Evolutionary conservation across 2,797 vertebrate species (phyloP).

Genomic region (Perodicticus potto): DNA sequence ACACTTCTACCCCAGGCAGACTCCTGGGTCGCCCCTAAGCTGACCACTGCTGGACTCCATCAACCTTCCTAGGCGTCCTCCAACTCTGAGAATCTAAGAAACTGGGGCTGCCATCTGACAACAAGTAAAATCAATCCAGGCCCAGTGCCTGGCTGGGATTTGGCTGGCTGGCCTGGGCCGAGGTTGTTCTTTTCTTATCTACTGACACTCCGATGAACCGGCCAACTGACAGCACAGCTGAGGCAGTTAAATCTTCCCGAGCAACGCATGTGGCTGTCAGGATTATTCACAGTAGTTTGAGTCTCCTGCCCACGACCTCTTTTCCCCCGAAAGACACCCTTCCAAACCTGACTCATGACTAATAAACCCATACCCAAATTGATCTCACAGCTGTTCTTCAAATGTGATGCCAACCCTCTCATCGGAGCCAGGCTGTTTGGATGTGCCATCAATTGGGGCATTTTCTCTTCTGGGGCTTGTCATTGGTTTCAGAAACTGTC

Average conservation of each 20-base stretch:
- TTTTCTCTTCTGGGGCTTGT: slow-evolving; percentile 53
- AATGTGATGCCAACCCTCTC: slow-evolving; percentile 13
- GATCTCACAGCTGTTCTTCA: slow-evolving; percentile 71
- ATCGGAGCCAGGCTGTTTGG: slow-evolving; percentile 30
- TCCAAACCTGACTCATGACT: slow-evolving; percentile 52
- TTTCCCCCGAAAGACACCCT: slow-evolving; percentile 61
- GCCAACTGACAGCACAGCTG: slow-evolving; percentile 55
- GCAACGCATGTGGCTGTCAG: background rate
- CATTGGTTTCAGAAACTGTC: slow-evolving; percentile 37
- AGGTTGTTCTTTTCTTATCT: background rate
- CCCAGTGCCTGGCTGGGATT: accelerated
- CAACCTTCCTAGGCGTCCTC: background rate
- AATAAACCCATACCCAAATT: slow-evolving; percentile 61
- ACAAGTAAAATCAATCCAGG: background rate
- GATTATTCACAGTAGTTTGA: slow-evolving; percentile 9
- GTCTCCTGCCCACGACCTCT: slow-evolving; percentile 30
- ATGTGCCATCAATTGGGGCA: background rate
- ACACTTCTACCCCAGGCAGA: background rate
- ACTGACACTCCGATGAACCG: background rate
- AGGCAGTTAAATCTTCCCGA: slow-evolving; percentile 29
- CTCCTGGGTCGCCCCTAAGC: background rate
- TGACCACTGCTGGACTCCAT: background rate
- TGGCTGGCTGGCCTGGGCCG: background rate
- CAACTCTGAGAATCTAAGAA: background rate
- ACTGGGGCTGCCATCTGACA: background rate